Evolutionary conservation across 2,113 vertebrate genomes (phyloP).

Genomic region (Anoura caudifer): DNA sequence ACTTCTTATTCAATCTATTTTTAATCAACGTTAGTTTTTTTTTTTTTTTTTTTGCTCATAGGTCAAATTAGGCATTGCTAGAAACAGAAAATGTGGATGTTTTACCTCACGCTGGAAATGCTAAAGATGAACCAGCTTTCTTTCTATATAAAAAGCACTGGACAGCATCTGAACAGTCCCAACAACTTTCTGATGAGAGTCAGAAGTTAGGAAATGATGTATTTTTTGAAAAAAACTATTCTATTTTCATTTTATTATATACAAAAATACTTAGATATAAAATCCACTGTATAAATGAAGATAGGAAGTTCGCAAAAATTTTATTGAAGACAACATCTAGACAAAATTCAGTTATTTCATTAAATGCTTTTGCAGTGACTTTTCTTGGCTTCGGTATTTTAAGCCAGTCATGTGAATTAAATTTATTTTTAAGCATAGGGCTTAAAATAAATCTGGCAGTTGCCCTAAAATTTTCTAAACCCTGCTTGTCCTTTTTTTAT

Average conservation of each 20-base stretch:
- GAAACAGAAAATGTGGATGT: background rate
- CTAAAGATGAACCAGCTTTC: background rate
- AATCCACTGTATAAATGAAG: constrained; percentile 22
- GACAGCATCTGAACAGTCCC: background rate
- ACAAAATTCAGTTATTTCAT: constrained; percentile 63
- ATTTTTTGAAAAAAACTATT: constrained; percentile 41
- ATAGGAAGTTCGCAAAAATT: constrained; percentile 43
- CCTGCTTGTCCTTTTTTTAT: constrained; percentile 61
- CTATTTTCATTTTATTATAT: constrained; percentile 51
- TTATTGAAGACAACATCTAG: constrained; percentile 5
- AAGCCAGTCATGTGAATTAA: constrained; percentile 70
- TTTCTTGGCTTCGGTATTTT: constrained; percentile 58
- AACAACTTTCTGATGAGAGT: background rate
- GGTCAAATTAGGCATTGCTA: background rate
- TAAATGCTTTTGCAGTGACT: constrained; percentile 66
- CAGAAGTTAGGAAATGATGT: constrained; percentile 29
- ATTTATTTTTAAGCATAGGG: constrained; percentile 71
- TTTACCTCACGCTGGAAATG: constrained; percentile 13
- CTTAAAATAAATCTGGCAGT: constrained; percentile 75
- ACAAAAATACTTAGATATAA: constrained; percentile 46
- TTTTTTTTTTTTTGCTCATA: background rate
- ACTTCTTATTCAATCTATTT: constrained; percentile 10
- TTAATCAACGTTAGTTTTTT: background rate
- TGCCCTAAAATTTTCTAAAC: constrained; percentile 64
- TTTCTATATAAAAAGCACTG: background rate